Base-by-base conservation (phyloP, 2,888 invertebrate species). In the Oegoconia quadripuncta region DNA sequence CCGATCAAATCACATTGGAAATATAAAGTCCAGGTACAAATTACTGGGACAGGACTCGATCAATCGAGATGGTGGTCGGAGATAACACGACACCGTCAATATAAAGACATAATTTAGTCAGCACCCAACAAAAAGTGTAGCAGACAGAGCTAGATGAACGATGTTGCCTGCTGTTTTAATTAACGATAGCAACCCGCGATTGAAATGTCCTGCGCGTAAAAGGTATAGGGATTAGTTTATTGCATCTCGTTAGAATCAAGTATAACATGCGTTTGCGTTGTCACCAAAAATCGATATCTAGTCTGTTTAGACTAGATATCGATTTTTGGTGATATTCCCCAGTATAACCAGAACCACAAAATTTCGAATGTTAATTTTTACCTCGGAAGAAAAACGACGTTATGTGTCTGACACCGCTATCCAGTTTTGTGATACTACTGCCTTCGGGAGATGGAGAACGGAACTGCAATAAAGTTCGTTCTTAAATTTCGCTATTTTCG, bases 41-140 rank as follows among this genome's bases (percentile, higher is more conserved):
- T 84, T 79, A 80, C 73, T 68, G 63, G 59, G 58, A 64, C 60
- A 59, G 63, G 66, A 46, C 64, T 81, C 80, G 69, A 79, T 81
- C 82, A 75, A 66, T 66, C 64, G 53, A 74, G 84, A 84, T 84
- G 71, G 74, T 77, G 76, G 71, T 67, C 70, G 57, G 35, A 35
- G 83, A 86, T 84, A 84, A 72, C 59, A 48, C 55, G 45, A 61
- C 70, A 66, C 61, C 67, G 74, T 76, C 81, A 74, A 70, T 77
- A 84, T 84, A 75, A 80, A 84, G 83, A 86, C 86, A 84, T 84
- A 80, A 86, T 84, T 84, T 83, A 82, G 83, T 77, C 79, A 78
- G 67, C 64, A 60, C 48, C 52, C 54, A 67, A 76, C 74, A 82
- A 83, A 83, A 82, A 78, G 72, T 64, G 59, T 47, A 60, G 48